phyloP scores from a whole-genome alignment of 37 sponge, comb jelly and placozoan genomes.

The Oopsacas minuta region DNA sequence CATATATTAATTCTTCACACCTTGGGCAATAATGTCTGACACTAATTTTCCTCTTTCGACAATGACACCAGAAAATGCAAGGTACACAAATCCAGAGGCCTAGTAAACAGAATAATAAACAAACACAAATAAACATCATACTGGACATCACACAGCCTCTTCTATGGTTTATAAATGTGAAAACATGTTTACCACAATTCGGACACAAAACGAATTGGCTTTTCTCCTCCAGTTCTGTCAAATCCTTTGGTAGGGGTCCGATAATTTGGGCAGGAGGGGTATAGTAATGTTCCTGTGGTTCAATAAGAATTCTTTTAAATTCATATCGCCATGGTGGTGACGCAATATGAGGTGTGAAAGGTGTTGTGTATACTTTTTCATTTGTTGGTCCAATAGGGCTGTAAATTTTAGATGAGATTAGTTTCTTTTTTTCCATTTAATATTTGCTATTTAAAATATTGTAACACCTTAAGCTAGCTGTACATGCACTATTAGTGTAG shows the following conservation, averaged over 20 bases:
- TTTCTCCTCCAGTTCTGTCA: background rate
- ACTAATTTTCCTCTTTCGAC: background rate
- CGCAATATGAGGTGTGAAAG: background rate
- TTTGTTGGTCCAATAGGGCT: no score
- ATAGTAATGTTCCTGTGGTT: background rate
- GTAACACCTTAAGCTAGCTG: no score
- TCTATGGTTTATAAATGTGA: no score
- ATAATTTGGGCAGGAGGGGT: background rate
- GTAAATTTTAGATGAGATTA: no score
- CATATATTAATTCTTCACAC: background rate
- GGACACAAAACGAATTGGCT: background rate
- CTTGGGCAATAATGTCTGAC: background rate
- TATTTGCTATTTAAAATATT: no score
- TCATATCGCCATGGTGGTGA: background rate
- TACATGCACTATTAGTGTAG: no score
- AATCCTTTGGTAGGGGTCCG: background rate
- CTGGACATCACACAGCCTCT: no score
- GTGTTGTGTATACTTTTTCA: background rate
- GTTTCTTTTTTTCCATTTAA: no score
- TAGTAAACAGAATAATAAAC: background rate
- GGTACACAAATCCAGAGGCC: background rate
- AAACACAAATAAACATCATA: background rate
- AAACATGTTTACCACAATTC: background rate
- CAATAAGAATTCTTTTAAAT: background rate
- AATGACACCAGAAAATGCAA: background rate